Evolutionary conservation across 2,888 invertebrate genomes (phyloP).

Genomic region (Fragum sueziense): DNA sequence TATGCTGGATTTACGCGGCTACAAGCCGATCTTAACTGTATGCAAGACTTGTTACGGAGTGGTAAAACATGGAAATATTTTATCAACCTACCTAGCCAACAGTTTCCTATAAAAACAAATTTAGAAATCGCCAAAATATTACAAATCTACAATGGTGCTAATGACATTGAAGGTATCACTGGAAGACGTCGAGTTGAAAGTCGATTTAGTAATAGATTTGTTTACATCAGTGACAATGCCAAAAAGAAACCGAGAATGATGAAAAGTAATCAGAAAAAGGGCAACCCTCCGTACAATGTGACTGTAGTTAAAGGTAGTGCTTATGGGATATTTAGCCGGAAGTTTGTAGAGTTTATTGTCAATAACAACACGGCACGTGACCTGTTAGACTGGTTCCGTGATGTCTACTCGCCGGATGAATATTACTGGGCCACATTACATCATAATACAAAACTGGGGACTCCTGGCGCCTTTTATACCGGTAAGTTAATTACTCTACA

Average conservation of each 20-base stretch:
- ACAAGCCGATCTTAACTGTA: conserved; percentile 81
- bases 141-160: conserved; percentile 80
- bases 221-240: conserved; percentile 56
- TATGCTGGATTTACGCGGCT: conserved; percentile 79
- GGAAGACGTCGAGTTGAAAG: conserved; percentile 62
- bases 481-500: no score
- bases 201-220: conserved; percentile 56
- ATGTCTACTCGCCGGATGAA: conserved; percentile 80
- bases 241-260: conserved; percentile 34
- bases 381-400: conserved; percentile 77
- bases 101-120: conserved; percentile 81
- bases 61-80: conserved; percentile 78
- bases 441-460: conserved; percentile 74
- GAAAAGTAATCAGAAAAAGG: conserved; percentile 47
- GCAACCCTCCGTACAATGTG: conserved; percentile 64
- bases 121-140: conserved; percentile 80
- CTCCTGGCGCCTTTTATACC: conserved; percentile 76
- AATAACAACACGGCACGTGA: conserved; percentile 70
- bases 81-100: conserved; percentile 80
- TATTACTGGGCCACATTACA: conserved; percentile 81
- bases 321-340: conserved; percentile 79
- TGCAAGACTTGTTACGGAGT: conserved; percentile 72
- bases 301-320: conserved; percentile 79
- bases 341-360: conserved; percentile 78
- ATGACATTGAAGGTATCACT: conserved; percentile 80